These are phyloP conservation scores for Eupithecia tripunctaria DNA, from an alignment of 2,888 invertebrate genomes.

Conservation along the genomic window DNA sequence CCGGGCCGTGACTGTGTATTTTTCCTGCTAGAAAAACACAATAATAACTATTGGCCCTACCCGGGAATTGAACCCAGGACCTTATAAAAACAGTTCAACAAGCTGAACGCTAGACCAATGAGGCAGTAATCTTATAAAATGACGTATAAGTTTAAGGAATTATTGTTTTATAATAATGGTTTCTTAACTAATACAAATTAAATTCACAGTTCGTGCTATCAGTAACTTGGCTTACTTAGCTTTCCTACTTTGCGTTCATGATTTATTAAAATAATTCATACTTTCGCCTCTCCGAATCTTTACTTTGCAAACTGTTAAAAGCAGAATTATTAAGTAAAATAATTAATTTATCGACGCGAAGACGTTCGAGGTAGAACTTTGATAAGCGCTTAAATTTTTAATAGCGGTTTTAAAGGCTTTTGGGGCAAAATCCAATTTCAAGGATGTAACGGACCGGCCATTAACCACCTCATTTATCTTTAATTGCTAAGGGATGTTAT, in stretches of 20 bases:
- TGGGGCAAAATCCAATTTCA: slow-evolving; percentile 27
- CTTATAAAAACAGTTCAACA: too few species aligned
- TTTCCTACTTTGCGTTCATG: not conserved
- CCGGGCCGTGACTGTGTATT: too few species aligned
- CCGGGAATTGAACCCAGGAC: too few species aligned
- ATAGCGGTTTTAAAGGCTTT: slow-evolving; percentile 18
- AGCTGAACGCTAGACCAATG: too few species aligned
- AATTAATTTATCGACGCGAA: slow-evolving; percentile 29
- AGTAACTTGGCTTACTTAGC: not conserved
- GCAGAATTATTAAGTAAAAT: slow-evolving; percentile 20
- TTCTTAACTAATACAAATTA: not conserved
- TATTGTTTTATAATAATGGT: not conserved
- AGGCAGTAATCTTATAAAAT: too few species aligned
- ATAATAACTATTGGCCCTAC: too few species aligned
- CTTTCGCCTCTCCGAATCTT: not conserved
- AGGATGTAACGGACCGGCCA: slow-evolving; percentile 11
- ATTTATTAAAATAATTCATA: not conserved
- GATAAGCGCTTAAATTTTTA: slow-evolving; percentile 27
- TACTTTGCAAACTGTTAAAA: slow-evolving; percentile 14
- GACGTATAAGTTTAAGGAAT: too few species aligned
- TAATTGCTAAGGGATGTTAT: slow-evolving; percentile 31
- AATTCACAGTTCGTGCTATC: not conserved
- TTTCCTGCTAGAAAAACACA: too few species aligned
- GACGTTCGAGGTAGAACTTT: slow-evolving; percentile 28
- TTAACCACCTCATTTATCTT: slow-evolving; percentile 28